Conservation (phyloP, 2,888 invertebrate species). For the Hyles lineata region DNA sequence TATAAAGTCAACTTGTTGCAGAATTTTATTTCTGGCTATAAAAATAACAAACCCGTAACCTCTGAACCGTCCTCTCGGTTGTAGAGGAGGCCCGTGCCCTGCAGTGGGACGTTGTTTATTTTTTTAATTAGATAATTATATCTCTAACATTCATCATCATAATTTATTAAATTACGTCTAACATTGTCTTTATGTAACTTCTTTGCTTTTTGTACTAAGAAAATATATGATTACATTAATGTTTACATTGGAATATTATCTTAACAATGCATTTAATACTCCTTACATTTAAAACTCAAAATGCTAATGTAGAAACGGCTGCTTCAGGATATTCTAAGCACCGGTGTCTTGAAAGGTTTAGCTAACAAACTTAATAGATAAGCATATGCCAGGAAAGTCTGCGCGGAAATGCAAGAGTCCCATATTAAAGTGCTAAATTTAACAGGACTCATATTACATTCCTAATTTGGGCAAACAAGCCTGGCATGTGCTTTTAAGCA, state of each 20-base stretch:
- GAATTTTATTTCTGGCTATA: too few relatives aligned
- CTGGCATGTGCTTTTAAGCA: conserved; percentile 30
- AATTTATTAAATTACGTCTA: too few relatives aligned
- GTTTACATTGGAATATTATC: not conserved
- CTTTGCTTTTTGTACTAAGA: not conserved
- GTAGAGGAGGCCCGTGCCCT: too few relatives aligned
- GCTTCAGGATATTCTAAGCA: not conserved
- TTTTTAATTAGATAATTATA: too few relatives aligned
- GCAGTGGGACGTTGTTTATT: too few relatives aligned
- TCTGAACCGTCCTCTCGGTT: too few relatives aligned
- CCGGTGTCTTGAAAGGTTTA: conserved; percentile 46
- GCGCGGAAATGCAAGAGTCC: conserved; percentile 61
- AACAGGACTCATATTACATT: conserved; percentile 43
- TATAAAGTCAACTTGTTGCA: too few relatives aligned
- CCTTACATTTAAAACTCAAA: conserved; percentile 11
- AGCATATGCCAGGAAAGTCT: conserved; percentile 61
- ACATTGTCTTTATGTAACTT: too few relatives aligned
- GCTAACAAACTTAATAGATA: conserved; percentile 61
- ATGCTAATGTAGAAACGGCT: not conserved
- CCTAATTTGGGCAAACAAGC: conserved; percentile 35
- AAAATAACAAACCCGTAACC: too few relatives aligned
- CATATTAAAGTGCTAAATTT: conserved; percentile 60
- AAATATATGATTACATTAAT: not conserved
- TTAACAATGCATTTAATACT: not conserved
- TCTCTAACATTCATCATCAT: too few relatives aligned